phyloP scores from a whole-genome alignment of 2,888 invertebrate species.

The Phaonia tiefii region DNA sequence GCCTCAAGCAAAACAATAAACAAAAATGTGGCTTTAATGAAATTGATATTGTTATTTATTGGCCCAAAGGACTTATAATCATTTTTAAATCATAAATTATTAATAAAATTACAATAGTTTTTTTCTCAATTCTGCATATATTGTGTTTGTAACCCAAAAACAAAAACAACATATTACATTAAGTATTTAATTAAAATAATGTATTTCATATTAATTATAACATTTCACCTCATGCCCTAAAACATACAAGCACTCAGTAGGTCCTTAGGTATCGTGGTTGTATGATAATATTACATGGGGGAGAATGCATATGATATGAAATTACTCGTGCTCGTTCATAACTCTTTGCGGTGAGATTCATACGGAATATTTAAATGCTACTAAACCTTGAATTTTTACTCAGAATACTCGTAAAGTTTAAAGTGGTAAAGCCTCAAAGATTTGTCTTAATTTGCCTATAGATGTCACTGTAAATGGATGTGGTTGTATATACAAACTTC shows the following conservation, averaged over 20 bases:
- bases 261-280: too few species aligned
- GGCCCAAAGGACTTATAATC: not conserved
- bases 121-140: not conserved
- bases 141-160: not conserved
- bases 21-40: constrained; percentile 3
- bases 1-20: not conserved
- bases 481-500: too few species aligned
- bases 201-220: not conserved
- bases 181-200: not conserved
- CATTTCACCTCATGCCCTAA: not conserved
- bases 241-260: not conserved
- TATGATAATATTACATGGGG: too few species aligned
- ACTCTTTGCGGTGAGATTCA: too few species aligned
- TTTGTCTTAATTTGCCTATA: too few species aligned
- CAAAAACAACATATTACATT: not conserved
- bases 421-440: too few species aligned
- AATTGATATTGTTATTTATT: constrained; percentile 2
- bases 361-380: too few species aligned
- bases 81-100: not conserved
- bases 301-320: too few species aligned
- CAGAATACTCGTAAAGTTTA: too few species aligned
- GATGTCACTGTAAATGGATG: too few species aligned
- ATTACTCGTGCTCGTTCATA: too few species aligned
- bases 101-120: constrained; percentile 4
- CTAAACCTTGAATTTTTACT: too few species aligned